Evolutionary conservation across 2,797 vertebrate species (phyloP), one percentile per base, ranked within the genome.

Genomic region (Argyrosomus regius): DNA sequence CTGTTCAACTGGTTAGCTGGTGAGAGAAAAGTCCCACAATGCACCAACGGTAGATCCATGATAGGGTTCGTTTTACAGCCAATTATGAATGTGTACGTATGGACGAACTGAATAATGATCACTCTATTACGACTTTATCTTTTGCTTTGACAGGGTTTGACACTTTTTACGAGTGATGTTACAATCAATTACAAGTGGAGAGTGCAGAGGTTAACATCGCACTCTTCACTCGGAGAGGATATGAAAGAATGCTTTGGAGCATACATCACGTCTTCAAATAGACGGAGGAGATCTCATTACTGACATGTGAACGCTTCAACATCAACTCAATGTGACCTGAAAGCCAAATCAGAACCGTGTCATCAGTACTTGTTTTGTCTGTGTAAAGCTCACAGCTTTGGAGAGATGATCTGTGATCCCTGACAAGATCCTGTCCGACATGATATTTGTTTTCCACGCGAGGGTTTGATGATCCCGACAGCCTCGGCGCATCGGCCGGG

Each of bases 391-490:
- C 18, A 4, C 31, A 77, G 63, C 73, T 81, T 66, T 13, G 6
- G n/a, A 69, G 41, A 70, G 75, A 64, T 48, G 73, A 86, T 77
- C 82, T 59, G 22, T 72, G 79, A 81, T 85, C 61, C 28, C 68
- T 73, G 85, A 87, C 81, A 78, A 75, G 70, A 77, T 73, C 64
- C 75, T 78, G 77, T 87, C 86, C 43, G 18, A 57, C 41, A 9
- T 60, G 41, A 83, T 82, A 58, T 81, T 81, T 72, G 63, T 77
- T 83, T 85, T 69, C 57, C 7, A 54, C 16, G n/a, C 49, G 49
- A 87, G 72, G 71, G 48, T 82, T 76, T 74, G 71, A 87, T 77
- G 83, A 78, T 58, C 45, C 75, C 60, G 81, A 82, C 84, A 87
- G 78, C 46, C 39, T 52, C 24, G 5, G 43, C 8, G 60, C 63